Evolutionary conservation across 2,888 invertebrate genomes (phyloP).

Genomic region (Eumacrocentrus americanus): DNA sequence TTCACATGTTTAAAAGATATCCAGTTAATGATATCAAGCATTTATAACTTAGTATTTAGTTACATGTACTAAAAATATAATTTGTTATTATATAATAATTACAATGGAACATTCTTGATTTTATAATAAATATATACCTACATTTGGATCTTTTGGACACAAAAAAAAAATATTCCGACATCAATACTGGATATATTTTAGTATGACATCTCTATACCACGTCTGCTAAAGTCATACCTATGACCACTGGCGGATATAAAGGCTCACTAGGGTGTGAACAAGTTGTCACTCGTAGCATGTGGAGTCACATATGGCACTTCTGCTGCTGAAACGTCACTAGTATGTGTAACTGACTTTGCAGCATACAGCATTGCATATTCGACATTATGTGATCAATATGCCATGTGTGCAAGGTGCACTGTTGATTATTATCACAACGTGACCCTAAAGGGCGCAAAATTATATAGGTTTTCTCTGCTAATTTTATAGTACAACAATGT

Average conservation of each 20-base stretch:
- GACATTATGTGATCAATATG: slow-evolving; percentile 32
- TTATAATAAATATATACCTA: no score
- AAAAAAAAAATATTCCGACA: no score
- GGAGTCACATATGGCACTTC: slow-evolving; percentile 55
- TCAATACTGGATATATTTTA: no score
- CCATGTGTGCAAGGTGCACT: slow-evolving; percentile 51
- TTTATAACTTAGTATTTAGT: no score
- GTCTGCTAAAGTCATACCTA: no score
- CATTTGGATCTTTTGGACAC: no score
- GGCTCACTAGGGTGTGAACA: slow-evolving; percentile 32
- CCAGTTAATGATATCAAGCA: no score
- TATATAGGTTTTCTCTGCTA: slow-evolving; percentile 13
- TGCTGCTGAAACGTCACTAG: slow-evolving; percentile 49
- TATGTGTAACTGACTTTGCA: slow-evolving; percentile 54
- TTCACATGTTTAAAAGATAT: no score
- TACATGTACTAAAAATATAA: background rate
- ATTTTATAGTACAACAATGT: slow-evolving; percentile 15
- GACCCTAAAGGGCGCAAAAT: background rate
- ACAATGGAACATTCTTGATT: no score
- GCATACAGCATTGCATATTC: slow-evolving; percentile 32
- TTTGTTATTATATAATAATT: background rate
- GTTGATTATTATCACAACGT: background rate
- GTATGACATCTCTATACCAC: no score
- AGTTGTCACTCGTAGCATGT: slow-evolving; percentile 41
- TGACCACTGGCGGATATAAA: slow-evolving; percentile 16